phyloP scores from a whole-genome alignment of 2,888 invertebrate genomes.

The Apamea anceps region DNA sequence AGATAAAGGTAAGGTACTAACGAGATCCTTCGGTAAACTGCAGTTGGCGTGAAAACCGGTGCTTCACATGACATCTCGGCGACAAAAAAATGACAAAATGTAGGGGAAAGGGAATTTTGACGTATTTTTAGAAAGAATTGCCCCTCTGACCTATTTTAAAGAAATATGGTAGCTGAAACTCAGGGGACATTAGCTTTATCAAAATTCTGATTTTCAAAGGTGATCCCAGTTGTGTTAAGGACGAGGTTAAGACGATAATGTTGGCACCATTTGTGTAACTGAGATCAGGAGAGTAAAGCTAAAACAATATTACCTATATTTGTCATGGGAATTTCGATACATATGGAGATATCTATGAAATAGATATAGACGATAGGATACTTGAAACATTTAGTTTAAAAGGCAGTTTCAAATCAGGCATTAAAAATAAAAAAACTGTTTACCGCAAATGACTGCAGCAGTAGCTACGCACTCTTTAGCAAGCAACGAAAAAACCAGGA shows the following conservation, averaged over 20 bases:
- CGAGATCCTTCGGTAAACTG: conserved; percentile 1
- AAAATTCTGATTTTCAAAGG: no score
- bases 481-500: neutral
- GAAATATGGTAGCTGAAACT: neutral
- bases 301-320: no score
- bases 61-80: neutral
- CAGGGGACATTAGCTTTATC: neutral
- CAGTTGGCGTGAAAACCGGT: conserved; percentile 23
- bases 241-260: no score
- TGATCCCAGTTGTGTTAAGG: no score
- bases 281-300: no score
- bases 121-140: no score
- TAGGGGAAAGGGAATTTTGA: no score
- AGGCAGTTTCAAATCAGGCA: neutral
- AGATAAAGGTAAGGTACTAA: neutral
- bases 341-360: no score
- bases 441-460: neutral
- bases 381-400: neutral
- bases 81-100: no score
- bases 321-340: no score
- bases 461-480: neutral
- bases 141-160: neutral
- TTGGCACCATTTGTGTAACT: no score
- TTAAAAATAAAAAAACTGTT: neutral
- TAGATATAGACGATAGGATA: no score